These are phyloP conservation scores for Zygothrica quintamaculata DNA, from an alignment of 2,888 invertebrate species.

Conservation along the genomic window DNA sequence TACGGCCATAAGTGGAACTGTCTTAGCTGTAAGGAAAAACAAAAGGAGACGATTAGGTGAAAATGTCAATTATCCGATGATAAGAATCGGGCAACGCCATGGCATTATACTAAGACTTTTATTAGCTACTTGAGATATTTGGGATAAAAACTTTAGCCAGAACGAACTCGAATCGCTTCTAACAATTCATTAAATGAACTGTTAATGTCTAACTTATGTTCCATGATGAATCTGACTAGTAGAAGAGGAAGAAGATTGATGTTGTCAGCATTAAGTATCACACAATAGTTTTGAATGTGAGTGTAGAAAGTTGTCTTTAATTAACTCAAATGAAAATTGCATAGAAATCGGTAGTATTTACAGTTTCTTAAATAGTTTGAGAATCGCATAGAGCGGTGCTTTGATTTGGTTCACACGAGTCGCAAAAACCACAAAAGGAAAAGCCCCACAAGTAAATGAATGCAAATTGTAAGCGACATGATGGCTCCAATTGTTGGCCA, in stretches of 20 bases:
- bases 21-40: slow-evolving; percentile 39
- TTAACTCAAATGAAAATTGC: background rate
- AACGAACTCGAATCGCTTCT: background rate
- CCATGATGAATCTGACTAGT: too few relatives aligned
- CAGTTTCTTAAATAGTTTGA: slow-evolving; percentile 5
- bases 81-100: slow-evolving; percentile 38
- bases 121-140: slow-evolving; percentile 25
- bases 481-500: slow-evolving; percentile 61
- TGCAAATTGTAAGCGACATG: slow-evolving; percentile 59
- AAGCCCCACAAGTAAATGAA: slow-evolving; percentile 67
- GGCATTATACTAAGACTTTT: slow-evolving; percentile 20
- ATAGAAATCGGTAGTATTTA: background rate
- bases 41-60: slow-evolving; percentile 43
- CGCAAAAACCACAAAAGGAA: slow-evolving; percentile 53
- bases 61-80: slow-evolving; percentile 34
- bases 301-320: too few relatives aligned
- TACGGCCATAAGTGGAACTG: slow-evolving; percentile 51
- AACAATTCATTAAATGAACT: background rate
- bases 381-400: slow-evolving; percentile 29
- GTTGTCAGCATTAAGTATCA: too few relatives aligned
- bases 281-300: too few relatives aligned
- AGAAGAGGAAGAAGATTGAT: too few relatives aligned
- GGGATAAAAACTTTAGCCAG: background rate
- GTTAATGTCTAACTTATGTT: slow-evolving; percentile 4
- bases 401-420: slow-evolving; percentile 61